Evolutionary conservation across 1,140 invertebrate species (phyloP).

Genomic region (Metopolophium dirhodum): DNA sequence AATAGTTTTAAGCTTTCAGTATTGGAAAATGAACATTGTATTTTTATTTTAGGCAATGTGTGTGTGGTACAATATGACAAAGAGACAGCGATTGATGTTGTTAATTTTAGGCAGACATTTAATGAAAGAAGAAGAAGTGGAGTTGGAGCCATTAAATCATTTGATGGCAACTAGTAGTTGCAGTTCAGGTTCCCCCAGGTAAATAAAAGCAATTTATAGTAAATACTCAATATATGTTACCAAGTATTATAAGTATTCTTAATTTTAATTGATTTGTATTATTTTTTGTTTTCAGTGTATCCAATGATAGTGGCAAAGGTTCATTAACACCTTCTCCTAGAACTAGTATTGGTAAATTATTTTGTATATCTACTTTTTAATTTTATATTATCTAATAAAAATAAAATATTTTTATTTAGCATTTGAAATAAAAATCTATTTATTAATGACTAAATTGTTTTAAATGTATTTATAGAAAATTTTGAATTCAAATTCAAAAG

Average conservation of each 20-base stretch:
- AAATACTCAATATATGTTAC: background rate
- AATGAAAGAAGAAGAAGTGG: constrained; percentile 56
- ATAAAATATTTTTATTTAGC: background rate
- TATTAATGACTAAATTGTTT: background rate
- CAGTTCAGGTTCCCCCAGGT: background rate
- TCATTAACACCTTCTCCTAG: constrained; percentile 35
- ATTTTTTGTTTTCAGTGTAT: constrained; percentile 19
- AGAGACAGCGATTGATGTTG: constrained; percentile 81
- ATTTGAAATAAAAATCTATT: background rate
- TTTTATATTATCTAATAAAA: background rate
- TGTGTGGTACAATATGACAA: constrained; percentile 89
- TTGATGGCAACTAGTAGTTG: constrained; percentile 3
- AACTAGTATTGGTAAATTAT: constrained; percentile 33
- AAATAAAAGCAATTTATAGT: background rate
- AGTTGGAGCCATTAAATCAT: constrained; percentile 41
- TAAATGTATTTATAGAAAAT: background rate
- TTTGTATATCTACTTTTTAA: background rate
- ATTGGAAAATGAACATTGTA: background rate
- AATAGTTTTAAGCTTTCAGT: background rate
- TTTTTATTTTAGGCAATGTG: constrained; percentile 72
- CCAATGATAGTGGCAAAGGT: constrained; percentile 44
- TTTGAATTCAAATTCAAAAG: constrained; percentile 39
- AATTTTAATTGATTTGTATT: background rate
- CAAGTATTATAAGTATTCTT: background rate
- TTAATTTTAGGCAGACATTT: constrained; percentile 74